A percentile compares a stretch with the other conserved stretches of the same genome.
Evolutionary conservation across 2,888 invertebrate genomes (phyloP).

Genomic region (Odontocerum albicorne): DNA sequence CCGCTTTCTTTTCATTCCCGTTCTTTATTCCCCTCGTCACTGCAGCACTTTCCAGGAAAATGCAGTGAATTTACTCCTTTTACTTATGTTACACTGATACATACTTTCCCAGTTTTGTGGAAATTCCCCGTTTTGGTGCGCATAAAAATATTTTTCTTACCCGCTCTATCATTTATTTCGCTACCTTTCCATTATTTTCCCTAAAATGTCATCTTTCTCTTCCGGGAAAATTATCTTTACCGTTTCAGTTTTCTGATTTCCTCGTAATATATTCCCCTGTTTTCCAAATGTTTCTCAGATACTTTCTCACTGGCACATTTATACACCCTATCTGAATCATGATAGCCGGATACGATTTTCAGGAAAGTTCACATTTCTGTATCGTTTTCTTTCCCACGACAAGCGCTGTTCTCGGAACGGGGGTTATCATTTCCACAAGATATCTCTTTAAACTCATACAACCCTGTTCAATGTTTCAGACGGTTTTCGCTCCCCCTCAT

Average conservation of each 20-base stretch:
- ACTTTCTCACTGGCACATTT: neutral
- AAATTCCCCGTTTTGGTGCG: no score
- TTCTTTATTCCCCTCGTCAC: neutral
- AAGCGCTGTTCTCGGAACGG: no score
- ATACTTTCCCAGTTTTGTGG: conserved; percentile 2
- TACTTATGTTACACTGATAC: conserved; percentile 5
- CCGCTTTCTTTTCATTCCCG: conserved; percentile 10
- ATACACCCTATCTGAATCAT: neutral
- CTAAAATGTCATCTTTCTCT: conserved; percentile 2
- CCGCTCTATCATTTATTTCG: no score
- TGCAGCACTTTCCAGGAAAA: neutral
- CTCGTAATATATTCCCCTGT: neutral
- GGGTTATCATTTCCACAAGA: no score
- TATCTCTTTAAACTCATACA: no score
- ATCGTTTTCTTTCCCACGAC: conserved; percentile 2
- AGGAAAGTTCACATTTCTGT: conserved; percentile 4
- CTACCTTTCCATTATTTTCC: no score
- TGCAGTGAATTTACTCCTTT: neutral
- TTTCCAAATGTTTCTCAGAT: neutral
- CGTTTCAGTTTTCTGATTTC: neutral
- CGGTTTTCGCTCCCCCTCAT: no score
- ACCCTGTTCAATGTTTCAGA: no score
- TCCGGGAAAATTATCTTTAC: neutral
- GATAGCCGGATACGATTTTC: conserved; percentile 3
- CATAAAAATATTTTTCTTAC: no score